Base-by-base conservation (phyloP, 2,113 vertebrate genomes). In the Pleuronectes platessa region DNA sequence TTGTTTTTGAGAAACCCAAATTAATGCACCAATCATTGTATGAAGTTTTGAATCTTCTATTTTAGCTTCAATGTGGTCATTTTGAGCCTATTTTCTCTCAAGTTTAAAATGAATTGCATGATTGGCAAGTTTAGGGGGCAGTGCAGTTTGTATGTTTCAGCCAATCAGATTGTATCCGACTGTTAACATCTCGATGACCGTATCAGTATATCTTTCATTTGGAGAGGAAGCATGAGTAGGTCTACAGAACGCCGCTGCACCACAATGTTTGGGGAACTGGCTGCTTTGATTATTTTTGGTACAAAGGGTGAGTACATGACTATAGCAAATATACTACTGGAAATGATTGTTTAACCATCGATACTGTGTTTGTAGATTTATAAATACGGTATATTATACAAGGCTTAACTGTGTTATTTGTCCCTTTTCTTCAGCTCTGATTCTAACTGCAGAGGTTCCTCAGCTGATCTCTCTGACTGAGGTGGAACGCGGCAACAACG, bases 101-200 rank as follows among this genome's bases (percentile, higher is more conserved):
- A 24, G 24, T 24, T 24, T 24, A 24, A 1, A 86, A 85, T 27
- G 0, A 2, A n/a, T n/a, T n/a, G 18, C 2, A 7, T n/a, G 49
- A 8, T 53, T n/a, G 8, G 7, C 49, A 53, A n/a, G 45, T 49
- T n/a, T n/a, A 8, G 20, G 49, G 8, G 49, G 18, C n/a, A n/a
- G 49, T 6, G n/a, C 49, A 20, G 49, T 42, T 53, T 53, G 7
- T 53, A 53, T 20, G 7, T 47, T 77, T 76, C 79, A 86, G 70
- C 90, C 90, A 86, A 84, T 85, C 84, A 61, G 23, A 9, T 2
- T 14, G 66, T 49, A 78, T 76, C 76, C 13, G 20, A 56, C 6
- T n/a, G 4, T 20, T 8, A 2, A n/a, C 6, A n/a, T 2, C 7
- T 18, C 0, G 7, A 18, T 53, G 49, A 20, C 11, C 14, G 53